Evolutionary conservation across 2,888 invertebrate genomes (phyloP).

Genomic region (Amphipoea lucens): DNA sequence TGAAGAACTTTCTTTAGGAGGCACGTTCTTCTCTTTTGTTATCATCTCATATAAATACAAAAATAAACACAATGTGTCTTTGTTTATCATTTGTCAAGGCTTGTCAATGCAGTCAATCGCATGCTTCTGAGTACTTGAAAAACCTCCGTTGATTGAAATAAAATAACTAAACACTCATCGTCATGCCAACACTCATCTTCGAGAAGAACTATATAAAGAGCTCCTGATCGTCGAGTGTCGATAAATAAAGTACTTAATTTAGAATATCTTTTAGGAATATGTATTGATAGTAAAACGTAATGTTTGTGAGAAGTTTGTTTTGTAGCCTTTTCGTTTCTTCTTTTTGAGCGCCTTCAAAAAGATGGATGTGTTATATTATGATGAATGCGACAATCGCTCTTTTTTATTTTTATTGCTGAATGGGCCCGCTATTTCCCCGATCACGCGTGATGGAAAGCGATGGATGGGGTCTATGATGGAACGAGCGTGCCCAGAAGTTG

Average conservation of each 20-base stretch:
- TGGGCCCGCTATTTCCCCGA: no score
- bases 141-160: not conserved
- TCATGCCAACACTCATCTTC: not conserved
- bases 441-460: no score
- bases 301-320: not conserved
- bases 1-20: no score
- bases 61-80: not conserved
- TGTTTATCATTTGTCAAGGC: not conserved
- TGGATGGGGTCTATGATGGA: no score
- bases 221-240: not conserved
- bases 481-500: no score
- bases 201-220: not conserved
- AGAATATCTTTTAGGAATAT: not conserved
- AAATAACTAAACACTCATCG: slow-evolving; percentile 32
- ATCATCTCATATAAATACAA: no score
- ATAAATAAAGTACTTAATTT: slow-evolving; percentile 13
- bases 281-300: not conserved
- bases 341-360: not conserved
- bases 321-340: not conserved
- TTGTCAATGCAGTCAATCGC: not conserved
- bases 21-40: no score
- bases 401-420: no score
- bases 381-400: no score
- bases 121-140: slow-evolving; percentile 4
- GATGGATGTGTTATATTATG: not conserved